These are phyloP conservation scores for Axis porcinus DNA, from an alignment of 2,113 vertebrate genomes.

Conservation along the genomic window DNA sequence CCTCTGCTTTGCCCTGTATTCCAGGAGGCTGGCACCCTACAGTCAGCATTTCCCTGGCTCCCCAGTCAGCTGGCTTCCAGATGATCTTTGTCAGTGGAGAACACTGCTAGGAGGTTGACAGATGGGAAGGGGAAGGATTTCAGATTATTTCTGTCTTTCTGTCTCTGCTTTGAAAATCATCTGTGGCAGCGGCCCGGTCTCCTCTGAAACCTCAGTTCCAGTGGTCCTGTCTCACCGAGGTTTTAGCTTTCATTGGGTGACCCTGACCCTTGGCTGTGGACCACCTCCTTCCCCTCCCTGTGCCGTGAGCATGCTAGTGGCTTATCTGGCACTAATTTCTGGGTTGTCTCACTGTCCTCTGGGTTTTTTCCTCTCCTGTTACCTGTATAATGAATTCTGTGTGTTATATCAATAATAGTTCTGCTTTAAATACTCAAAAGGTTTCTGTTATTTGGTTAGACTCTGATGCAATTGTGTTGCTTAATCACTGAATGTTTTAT, in stretches of 20 bases:
- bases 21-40: not conserved
- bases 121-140: not conserved
- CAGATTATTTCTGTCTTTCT: not conserved
- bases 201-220: not conserved
- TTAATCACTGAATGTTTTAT: conserved; percentile 14
- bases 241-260: not conserved
- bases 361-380: not conserved
- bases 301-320: not conserved
- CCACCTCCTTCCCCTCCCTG: no score
- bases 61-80: not conserved
- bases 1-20: not conserved
- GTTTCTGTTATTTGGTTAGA: conserved; percentile 15
- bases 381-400: not conserved
- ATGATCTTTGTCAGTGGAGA: not conserved
- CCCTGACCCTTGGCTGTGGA: not conserved
- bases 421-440: not conserved
- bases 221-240: not conserved
- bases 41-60: not conserved
- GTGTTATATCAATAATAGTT: not conserved
- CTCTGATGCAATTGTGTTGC: not conserved
- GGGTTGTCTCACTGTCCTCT: not conserved
- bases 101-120: not conserved
- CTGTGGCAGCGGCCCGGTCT: not conserved
- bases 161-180: not conserved
- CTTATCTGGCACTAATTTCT: not conserved